A percentile compares a stretch with the other conserved stretches of the same genome.
These are phyloP conservation scores for Aproaerema taeniolella DNA, from an alignment of 2,888 invertebrate genomes.

Conservation along the genomic window DNA sequence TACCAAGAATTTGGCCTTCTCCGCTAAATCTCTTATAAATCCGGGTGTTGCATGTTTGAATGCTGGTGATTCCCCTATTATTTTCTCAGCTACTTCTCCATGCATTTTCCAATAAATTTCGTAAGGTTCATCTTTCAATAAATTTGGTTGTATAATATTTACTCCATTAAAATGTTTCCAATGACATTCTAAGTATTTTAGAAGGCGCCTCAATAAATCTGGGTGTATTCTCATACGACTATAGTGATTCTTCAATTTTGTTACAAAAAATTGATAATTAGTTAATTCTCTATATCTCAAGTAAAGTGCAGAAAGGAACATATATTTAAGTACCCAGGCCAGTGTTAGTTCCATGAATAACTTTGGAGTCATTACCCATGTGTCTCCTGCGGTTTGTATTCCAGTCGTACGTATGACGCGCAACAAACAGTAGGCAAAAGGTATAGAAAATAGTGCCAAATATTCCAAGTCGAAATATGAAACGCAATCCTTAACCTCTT, in stretches of 20 bases:
- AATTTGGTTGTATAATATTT: conserved; percentile 43
- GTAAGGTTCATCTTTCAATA: conserved; percentile 44
- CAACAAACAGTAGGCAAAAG: background rate
- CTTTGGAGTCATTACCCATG: background rate
- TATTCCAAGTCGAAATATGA: conserved; percentile 15
- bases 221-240: conserved; percentile 42
- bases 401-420: background rate
- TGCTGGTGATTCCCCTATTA: conserved; percentile 40
- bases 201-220: conserved; percentile 40
- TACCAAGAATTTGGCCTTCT: conserved; percentile 39
- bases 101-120: conserved; percentile 57
- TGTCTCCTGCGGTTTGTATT: background rate
- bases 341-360: background rate
- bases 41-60: conserved; percentile 40
- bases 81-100: conserved; percentile 46
- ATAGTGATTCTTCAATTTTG: conserved; percentile 41
- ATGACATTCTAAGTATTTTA: conserved; percentile 48
- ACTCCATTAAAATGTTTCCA: conserved; percentile 55
- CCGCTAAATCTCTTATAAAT: conserved; percentile 46
- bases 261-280: conserved; percentile 47
- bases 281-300: conserved; percentile 33
- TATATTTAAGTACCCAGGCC: background rate
- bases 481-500: no score
- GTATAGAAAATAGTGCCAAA: no score
- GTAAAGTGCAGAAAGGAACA: conserved; percentile 35